Evolutionary conservation across 2,888 invertebrate species (phyloP), one percentile per base, ranked within the genome.

Genomic region (Aspidiotus destructor): DNA sequence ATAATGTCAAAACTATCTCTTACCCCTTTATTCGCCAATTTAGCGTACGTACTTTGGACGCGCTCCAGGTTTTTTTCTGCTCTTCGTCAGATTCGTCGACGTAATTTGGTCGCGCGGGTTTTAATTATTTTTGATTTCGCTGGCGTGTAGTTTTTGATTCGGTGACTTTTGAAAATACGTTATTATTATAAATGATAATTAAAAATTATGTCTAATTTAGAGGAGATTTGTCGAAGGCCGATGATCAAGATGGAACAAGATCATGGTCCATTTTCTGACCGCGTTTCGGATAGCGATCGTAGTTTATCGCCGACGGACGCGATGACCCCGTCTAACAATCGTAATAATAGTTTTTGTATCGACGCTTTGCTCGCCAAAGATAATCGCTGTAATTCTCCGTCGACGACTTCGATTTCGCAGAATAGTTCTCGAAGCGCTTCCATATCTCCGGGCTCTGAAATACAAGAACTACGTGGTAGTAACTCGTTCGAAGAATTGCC

Each of bases 401-500:
- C 69, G 8, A 54, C 62, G 11, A 52, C 17, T 16, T 16, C 62
- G 58, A 62, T 48, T 40, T 67, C 70, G 13, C 70, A 62, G n/a
- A 42, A 69, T 16, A 70, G 70, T 41, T 70, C 65, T 9, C 65
- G 71, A 48, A 72, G 89, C 77, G 90, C 90, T 0, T 89, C 90
- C 0, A 91, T 91, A 60, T 90, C 90, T 10, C 90, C 90, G 0
- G 90, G 90, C 2, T 89, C 89, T 44, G 91, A 91, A 75, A 89
- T 88, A 63, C 85, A 79, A 60, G 64, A 62, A 11, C 41, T 70
- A 60, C n/a, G 68, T 41, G 73, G 72, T 73, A 72, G 52, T 72
- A 69, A 54, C 61, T 74, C 55, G 57, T 73, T 58, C 72, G 65
- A 65, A n/a, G 57, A 54, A 16, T 42, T 64, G 57, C 70, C 60